phyloP scores from a whole-genome alignment of 1,140 invertebrate species.

The Mactra quadrangularis region DNA sequence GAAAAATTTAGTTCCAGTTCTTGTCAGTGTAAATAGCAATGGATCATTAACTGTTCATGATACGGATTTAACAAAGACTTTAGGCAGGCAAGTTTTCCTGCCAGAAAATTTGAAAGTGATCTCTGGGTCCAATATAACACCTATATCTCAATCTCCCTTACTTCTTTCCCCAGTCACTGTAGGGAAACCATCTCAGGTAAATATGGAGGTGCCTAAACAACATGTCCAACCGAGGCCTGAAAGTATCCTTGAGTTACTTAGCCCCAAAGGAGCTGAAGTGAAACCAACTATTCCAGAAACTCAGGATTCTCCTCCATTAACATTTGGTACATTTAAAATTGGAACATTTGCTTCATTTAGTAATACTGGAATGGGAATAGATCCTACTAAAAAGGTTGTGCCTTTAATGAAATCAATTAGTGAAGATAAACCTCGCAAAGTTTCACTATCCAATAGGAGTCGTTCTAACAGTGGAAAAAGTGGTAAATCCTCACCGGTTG shows the following conservation, averaged over 20 bases:
- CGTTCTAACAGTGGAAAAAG: conserved; percentile 17
- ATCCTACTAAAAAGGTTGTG: conserved; percentile 55
- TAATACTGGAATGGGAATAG: conserved; percentile 66
- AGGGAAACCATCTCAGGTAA: not conserved
- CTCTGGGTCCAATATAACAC: conserved; percentile 34
- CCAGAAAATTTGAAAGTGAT: conserved; percentile 38
- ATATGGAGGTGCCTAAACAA: conserved; percentile 35
- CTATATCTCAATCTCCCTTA: conserved; percentile 12
- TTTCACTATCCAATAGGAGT: not conserved
- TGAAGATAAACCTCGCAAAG: conserved; percentile 29
- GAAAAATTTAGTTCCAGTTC: conserved; percentile 48
- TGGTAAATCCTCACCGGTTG: conserved; percentile 34
- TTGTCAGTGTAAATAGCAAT: conserved; percentile 54
- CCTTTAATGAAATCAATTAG: not conserved
- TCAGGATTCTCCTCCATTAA: conserved; percentile 64
- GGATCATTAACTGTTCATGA: conserved; percentile 51
- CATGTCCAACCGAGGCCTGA: conserved; percentile 24
- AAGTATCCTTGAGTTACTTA: conserved; percentile 40
- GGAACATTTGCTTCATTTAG: conserved; percentile 79
- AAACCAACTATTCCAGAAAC: not conserved
- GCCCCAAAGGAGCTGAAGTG: conserved; percentile 24
- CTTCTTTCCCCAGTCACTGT: conserved; percentile 47
- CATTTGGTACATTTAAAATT: conserved; percentile 77
- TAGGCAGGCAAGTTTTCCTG: conserved; percentile 23
- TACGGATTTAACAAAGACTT: conserved; percentile 28